Evolutionary conservation across 2,797 vertebrate genomes (phyloP).

Genomic region (Poecile montanus): DNA sequence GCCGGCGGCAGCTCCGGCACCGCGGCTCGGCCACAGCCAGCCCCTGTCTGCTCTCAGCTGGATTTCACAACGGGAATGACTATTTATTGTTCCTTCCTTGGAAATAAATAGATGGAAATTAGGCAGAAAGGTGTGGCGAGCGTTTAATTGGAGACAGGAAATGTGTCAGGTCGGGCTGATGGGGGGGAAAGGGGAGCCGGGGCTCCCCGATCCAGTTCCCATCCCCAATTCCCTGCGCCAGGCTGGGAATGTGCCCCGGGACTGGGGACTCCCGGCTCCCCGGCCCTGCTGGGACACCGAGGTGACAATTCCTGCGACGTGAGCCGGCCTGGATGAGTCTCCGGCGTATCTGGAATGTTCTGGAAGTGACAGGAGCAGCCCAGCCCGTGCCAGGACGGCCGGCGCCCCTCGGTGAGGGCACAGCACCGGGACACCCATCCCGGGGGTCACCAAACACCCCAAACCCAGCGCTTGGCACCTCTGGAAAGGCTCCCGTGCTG

Average conservation of each 20-base stretch:
- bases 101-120: slow-evolving; percentile 9
- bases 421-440: rapidly evolving
- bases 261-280: not conserved
- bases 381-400: rapidly evolving
- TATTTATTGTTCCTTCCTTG: slow-evolving; percentile 32
- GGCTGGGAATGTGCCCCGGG: not conserved
- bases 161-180: slow-evolving; percentile 26
- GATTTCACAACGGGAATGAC: slow-evolving; percentile 39
- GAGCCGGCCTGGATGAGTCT: not conserved
- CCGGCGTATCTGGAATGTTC: not conserved
- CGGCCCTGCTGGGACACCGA: not conserved
- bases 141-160: slow-evolving; percentile 40
- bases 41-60: not conserved
- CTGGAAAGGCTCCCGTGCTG: not conserved
- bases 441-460: too few relatives aligned
- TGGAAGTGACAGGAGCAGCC: not conserved
- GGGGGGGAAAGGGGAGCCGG: not conserved
- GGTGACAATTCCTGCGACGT: not conserved
- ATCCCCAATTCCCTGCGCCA: not conserved
- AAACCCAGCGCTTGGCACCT: rapidly evolving
- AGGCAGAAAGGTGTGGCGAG: slow-evolving; percentile 27
- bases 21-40: not conserved
- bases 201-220: not conserved
- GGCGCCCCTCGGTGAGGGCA: not conserved
- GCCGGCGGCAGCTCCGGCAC: not conserved